Evolutionary conservation across 1,140 invertebrate species (phyloP), one percentile per base, ranked within the genome.

Genomic region (Mizuhopecten yessoensis): DNA sequence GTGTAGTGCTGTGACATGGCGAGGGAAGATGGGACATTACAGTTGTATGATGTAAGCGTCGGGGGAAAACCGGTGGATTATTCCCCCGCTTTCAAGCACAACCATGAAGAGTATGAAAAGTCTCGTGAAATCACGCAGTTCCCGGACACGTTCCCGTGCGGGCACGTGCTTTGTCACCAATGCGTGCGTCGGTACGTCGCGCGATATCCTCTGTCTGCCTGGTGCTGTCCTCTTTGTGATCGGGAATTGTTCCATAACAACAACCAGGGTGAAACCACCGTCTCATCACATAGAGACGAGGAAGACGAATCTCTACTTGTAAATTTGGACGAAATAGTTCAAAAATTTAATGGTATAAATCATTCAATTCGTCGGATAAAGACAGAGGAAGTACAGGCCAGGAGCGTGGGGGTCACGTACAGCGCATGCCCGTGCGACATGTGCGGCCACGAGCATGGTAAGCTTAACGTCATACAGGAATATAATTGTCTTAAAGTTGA

Each of bases 91-190:
- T 36, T 86, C 87, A 86, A 29, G 7, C 87, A 89, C 3, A 86
- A 88, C 17, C 39, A 36, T 15, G 87, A 90, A 39, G 94, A 94
- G 49, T 95, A 94, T 86, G 89, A 93, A 34, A 45, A 89, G 87
- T 92, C 91, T 34, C 88, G 95, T 0, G 94, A 95, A 87, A 93
- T 93, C 75, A 91, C 92, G 15, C 93, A 94, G 34, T 95, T 95
- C 15, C 95, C 95, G 33, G 95, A 96, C 89, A 95, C 94, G 3
- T 96, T 96, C 88, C 95, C 95, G 29, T 96, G 95, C 88, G 95
- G 95, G 20, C 95, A 96, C 91, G 94, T 95, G 33, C 92, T 96
- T 34, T 96, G 95, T 93, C 95, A 96, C 91, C 94, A 94, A 86
- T 96, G 95, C 87, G 91, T 96, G 11, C 91, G 95, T 9, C 93